Evolutionary conservation across 2,888 invertebrate species (phyloP).

Genomic region (Caenorhabditis angaria): DNA sequence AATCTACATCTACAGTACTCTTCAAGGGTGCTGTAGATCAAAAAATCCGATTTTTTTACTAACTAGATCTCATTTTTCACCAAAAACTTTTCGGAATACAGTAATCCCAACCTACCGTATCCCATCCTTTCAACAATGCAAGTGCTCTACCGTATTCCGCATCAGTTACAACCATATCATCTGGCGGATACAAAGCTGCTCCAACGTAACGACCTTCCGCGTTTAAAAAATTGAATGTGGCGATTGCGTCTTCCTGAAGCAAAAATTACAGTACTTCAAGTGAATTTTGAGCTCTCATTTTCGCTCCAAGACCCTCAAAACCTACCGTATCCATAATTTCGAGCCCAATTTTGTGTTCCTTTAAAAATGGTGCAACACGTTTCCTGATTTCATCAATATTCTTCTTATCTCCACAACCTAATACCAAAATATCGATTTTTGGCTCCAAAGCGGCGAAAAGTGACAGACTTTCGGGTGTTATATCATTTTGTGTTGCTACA

Average conservation of each 20-base stretch:
- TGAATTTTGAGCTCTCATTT: slow-evolving; percentile 6
- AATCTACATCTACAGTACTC: not conserved
- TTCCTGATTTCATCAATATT: slow-evolving; percentile 60
- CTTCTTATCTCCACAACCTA: slow-evolving; percentile 72
- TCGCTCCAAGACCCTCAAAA: not conserved
- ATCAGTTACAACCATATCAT: slow-evolving; percentile 61
- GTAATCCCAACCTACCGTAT: slow-evolving; percentile 31
- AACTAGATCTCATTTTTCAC: too few species aligned
- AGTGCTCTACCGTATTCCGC: slow-evolving; percentile 61
- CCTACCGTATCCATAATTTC: slow-evolving; percentile 82
- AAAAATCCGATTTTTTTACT: too few species aligned
- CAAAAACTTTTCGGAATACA: too few species aligned
- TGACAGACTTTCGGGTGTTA: slow-evolving; percentile 82
- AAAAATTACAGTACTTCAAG: not conserved
- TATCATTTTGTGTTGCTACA: slow-evolving; percentile 76
- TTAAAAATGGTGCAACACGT: slow-evolving; percentile 65
- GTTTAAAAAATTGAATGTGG: slow-evolving; percentile 90
- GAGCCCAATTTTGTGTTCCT: slow-evolving; percentile 78
- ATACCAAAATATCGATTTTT: slow-evolving; percentile 78
- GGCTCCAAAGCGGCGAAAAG: slow-evolving; percentile 86
- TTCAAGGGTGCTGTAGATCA: not conserved
- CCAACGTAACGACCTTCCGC: slow-evolving; percentile 82
- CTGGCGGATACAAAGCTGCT: slow-evolving; percentile 76
- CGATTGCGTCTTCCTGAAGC: slow-evolving; percentile 81
- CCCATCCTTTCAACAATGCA: slow-evolving; percentile 58